Conservation (phyloP, 2,113 vertebrate genomes). For the Hydrochoerus hydrochaeris region DNA sequence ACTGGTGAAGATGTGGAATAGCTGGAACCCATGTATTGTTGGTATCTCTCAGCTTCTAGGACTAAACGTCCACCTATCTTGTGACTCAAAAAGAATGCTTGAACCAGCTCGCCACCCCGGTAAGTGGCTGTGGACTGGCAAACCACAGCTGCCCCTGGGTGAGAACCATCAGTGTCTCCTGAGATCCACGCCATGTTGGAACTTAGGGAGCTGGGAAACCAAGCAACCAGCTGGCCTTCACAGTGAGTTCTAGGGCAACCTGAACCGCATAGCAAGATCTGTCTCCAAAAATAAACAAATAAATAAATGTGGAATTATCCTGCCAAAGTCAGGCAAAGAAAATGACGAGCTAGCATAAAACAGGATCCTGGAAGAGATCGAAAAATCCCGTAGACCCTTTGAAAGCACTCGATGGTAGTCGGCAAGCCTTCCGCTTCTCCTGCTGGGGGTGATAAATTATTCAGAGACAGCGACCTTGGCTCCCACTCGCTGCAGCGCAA, state of each 20-base stretch:
- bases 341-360: not conserved
- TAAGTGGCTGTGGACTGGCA: too few species aligned
- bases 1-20: not conserved
- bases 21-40: not conserved
- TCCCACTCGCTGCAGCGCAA: not conserved
- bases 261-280: not conserved
- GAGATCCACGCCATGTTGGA: too few species aligned
- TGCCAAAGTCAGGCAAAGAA: slow-evolving; percentile 10
- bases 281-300: not conserved
- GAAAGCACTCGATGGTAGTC: slow-evolving; percentile 47
- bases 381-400: not conserved
- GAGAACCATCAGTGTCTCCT: too few species aligned
- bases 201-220: too few species aligned
- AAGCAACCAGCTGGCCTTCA: too few species aligned
- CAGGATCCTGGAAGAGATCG: not conserved
- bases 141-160: too few species aligned
- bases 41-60: not conserved
- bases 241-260: not conserved
- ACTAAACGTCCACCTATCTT: not conserved
- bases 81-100: too few species aligned
- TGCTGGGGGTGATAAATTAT: slow-evolving; percentile 77
- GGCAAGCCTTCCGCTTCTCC: slow-evolving; percentile 70
- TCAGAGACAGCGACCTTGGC: slow-evolving; percentile 57
- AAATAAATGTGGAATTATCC: not conserved
- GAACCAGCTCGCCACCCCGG: too few species aligned